A percentile compares a stretch with the other conserved stretches of the same genome.
Evolutionary conservation across 2,113 vertebrate genomes (phyloP).

Genomic region (Anthoscopus minutus): DNA sequence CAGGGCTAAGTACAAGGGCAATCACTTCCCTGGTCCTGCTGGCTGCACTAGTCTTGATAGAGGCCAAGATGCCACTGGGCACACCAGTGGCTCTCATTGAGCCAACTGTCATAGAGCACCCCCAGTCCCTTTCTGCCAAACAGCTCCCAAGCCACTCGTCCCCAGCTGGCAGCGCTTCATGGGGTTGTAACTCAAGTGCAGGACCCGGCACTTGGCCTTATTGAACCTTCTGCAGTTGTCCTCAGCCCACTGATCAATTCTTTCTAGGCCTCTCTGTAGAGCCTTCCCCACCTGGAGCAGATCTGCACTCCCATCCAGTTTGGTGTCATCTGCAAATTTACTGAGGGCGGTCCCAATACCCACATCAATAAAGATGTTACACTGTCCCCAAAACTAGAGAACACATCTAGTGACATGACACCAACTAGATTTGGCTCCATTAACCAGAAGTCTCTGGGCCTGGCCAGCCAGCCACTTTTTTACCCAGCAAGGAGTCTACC

Average conservation of each 20-base stretch:
- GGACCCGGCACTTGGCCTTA: rapidly evolving
- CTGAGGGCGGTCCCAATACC: not conserved
- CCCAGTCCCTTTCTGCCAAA: not conserved
- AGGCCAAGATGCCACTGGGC: not conserved
- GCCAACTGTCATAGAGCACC: no score
- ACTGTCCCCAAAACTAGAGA: not conserved
- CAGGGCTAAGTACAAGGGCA: rapidly evolving
- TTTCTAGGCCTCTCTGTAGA: not conserved
- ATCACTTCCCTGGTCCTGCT: not conserved
- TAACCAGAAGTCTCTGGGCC: not conserved
- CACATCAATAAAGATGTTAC: not conserved
- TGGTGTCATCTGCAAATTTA: not conserved
- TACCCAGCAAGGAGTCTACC: not conserved
- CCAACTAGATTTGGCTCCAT: not conserved
- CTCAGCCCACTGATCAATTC: not conserved
- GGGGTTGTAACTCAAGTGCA: not conserved
- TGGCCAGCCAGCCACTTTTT: not conserved
- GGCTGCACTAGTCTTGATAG: not conserved
- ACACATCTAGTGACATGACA: no score
- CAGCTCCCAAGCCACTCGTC: not conserved
- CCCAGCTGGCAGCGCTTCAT: rapidly evolving
- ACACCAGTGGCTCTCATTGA: not conserved
- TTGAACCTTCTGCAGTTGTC: not conserved
- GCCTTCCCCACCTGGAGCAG: not conserved
- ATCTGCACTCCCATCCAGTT: not conserved